phyloP scores from a whole-genome alignment of 2,797 vertebrate genomes.

The Numenius phaeopus region DNA sequence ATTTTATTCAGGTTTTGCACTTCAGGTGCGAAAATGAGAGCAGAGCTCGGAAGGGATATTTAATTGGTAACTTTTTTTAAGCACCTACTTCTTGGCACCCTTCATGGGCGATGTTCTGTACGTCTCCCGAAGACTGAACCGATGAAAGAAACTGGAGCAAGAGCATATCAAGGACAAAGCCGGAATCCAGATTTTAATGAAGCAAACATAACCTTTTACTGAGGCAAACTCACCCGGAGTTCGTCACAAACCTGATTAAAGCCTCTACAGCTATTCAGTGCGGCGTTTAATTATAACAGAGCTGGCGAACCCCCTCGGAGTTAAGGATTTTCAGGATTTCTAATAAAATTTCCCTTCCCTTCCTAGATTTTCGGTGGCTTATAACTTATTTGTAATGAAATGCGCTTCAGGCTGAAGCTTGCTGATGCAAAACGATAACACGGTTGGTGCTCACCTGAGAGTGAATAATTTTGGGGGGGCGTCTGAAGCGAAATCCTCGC shows the following conservation, averaged over 20 bases:
- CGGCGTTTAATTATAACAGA: not conserved
- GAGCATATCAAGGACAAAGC: slow-evolving; percentile 21
- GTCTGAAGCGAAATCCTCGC: not conserved
- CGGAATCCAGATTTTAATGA: slow-evolving; percentile 47
- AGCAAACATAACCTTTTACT: not conserved
- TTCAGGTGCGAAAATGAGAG: not conserved
- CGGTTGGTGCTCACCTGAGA: not conserved
- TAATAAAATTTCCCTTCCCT: not conserved
- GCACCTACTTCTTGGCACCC: not conserved
- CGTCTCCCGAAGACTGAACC: not conserved
- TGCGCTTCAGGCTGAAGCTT: not conserved
- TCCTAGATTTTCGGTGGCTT: not conserved
- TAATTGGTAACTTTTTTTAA: slow-evolving; percentile 15
- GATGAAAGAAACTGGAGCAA: slow-evolving; percentile 33
- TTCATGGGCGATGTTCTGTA: not conserved
- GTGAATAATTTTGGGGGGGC: not conserved
- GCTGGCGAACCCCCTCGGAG: not conserved
- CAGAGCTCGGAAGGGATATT: not conserved
- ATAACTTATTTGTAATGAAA: not conserved
- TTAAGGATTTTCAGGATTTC: not conserved
- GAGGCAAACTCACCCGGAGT: not conserved
- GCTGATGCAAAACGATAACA: not conserved
- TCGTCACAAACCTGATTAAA: slow-evolving; percentile 2
- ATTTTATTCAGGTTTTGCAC: not conserved
- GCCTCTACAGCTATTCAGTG: not conserved